phyloP scores from a whole-genome alignment of 2,888 invertebrate genomes.

The Megalurothrips usitatus region DNA sequence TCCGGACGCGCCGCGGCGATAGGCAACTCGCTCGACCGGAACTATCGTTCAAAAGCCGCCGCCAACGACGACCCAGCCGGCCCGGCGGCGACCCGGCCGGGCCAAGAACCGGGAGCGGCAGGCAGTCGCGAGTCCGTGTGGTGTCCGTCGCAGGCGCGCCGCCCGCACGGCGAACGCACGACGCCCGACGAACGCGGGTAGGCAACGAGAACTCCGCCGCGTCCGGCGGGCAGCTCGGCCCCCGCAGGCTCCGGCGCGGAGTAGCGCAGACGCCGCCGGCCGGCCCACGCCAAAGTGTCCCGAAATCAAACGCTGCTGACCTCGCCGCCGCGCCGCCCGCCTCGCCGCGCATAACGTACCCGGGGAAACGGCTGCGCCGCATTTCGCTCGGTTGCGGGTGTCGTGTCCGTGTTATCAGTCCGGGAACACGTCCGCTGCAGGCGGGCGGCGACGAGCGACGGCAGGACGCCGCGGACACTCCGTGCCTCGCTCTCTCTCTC shows the following conservation, averaged over 20 bases:
- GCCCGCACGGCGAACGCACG: neutral
- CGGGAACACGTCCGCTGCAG: too few relatives aligned
- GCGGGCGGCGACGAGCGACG: neutral
- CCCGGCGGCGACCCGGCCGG: neutral
- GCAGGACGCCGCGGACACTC: too few relatives aligned
- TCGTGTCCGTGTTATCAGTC: too few relatives aligned
- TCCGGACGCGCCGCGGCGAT: neutral
- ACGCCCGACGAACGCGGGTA: neutral
- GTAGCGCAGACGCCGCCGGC: neutral
- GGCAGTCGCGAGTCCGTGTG: neutral
- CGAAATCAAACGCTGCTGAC: too few relatives aligned
- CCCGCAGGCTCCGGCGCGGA: too few relatives aligned
- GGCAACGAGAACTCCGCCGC: too few relatives aligned
- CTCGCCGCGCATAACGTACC: too few relatives aligned
- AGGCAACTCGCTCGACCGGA: slow-evolving; percentile 6
- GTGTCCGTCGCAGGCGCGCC: neutral
- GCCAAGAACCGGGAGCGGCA: neutral
- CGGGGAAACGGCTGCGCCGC: too few relatives aligned
- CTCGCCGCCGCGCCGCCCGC: too few relatives aligned
- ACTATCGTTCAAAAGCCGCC: neutral
- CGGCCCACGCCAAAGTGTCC: neutral
- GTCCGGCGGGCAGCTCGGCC: too few relatives aligned
- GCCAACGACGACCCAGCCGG: neutral
- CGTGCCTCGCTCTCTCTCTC: neutral
- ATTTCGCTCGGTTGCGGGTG: too few relatives aligned